phyloP scores from a whole-genome alignment of 2,113 vertebrate species.

The Rhadina sibilatrix region DNA sequence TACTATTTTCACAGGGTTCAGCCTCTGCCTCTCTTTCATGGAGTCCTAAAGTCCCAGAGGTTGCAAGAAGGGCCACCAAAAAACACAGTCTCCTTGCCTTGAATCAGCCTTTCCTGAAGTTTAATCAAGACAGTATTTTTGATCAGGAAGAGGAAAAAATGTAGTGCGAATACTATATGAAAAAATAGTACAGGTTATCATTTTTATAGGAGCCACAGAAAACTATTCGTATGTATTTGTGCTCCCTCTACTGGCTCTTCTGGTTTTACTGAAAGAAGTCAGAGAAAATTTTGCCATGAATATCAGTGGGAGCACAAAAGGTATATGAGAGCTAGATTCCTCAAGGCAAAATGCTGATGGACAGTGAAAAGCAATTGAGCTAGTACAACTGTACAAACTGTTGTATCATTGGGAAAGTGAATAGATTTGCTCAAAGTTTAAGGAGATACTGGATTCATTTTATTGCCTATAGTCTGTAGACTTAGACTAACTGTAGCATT shows the following conservation, averaged over 20 bases:
- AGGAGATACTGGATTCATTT: neutral
- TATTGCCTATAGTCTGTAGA: neutral
- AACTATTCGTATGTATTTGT: slow-evolving; percentile 27
- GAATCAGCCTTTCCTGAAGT: neutral
- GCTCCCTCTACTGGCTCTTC: slow-evolving; percentile 56
- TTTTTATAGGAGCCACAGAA: neutral
- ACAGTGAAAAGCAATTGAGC: neutral
- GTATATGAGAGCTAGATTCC: neutral
- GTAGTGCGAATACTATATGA: neutral
- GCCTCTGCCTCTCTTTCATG: neutral
- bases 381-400: neutral
- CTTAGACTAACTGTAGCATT: neutral
- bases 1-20: neutral
- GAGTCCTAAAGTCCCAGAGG: neutral
- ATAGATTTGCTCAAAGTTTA: neutral
- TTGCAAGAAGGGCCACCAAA: neutral
- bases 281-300: neutral
- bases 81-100: neutral
- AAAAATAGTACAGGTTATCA: neutral
- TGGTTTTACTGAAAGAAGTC: neutral
- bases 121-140: neutral
- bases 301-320: neutral
- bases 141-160: fast-evolving
- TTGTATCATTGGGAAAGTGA: neutral
- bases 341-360: neutral